A percentile compares a stretch with the other conserved stretches of the same genome.
phyloP scores from a whole-genome alignment of 1,140 invertebrate species.

The Diabrotica undecimpunctata region DNA sequence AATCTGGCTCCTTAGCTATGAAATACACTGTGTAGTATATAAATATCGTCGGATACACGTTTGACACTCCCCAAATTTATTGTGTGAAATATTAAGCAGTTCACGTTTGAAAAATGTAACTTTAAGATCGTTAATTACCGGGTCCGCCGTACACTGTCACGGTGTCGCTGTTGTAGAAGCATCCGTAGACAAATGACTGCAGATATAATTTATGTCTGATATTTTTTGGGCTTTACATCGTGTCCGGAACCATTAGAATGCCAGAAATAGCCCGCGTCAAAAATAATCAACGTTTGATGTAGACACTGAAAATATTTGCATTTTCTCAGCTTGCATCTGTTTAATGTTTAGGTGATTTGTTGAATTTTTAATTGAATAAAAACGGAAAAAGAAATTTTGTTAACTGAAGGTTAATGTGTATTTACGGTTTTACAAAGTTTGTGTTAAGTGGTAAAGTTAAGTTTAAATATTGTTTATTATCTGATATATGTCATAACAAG shows the following conservation, averaged over 20 bases:
- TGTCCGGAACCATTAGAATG: conserved; percentile 11
- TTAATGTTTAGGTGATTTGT: background rate
- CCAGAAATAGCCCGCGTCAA: conserved; percentile 28
- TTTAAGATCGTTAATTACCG: conserved; percentile 48
- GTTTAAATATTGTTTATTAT: too few species aligned
- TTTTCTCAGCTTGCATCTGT: background rate
- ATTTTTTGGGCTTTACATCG: conserved; percentile 7
- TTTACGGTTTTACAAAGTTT: too few species aligned
- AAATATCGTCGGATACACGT: conserved; percentile 30
- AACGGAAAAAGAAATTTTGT: background rate
- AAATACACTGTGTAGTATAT: conserved; percentile 17
- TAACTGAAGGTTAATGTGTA: too few species aligned
- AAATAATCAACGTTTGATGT: conserved; percentile 10
- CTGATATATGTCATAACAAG: too few species aligned
- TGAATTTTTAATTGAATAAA: background rate
- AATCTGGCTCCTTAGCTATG: too few species aligned
- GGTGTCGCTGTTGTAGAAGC: conserved; percentile 42
- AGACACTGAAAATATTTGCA: conserved; percentile 2
- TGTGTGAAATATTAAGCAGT: conserved; percentile 47
- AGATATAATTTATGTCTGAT: conserved; percentile 39
- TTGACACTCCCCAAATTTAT: conserved; percentile 47
- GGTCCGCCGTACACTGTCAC: conserved; percentile 45
- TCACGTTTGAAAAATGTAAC: conserved; percentile 46
- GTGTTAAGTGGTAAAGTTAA: too few species aligned
- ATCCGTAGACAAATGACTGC: conserved; percentile 46